Evolutionary conservation across 2,888 invertebrate species (phyloP).

Genomic region (Ennomos quercinarius): DNA sequence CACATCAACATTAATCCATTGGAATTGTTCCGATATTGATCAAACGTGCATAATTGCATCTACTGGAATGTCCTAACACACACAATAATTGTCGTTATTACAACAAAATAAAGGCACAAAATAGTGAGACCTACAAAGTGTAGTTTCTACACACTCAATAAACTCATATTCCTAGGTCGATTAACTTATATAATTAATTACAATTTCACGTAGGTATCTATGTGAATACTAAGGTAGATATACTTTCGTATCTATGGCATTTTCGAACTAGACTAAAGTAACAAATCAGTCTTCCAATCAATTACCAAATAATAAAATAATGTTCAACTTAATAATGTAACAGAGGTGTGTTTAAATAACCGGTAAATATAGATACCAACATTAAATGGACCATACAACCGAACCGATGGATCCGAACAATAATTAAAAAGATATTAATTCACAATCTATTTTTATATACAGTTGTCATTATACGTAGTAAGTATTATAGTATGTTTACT

Average conservation of each 20-base stretch:
- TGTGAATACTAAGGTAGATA: constrained; percentile 65
- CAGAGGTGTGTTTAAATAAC: constrained; percentile 22
- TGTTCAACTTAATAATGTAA: constrained; percentile 48
- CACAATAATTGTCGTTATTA: constrained; percentile 59
- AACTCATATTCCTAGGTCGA: constrained; percentile 52
- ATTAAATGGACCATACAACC: constrained; percentile 20
- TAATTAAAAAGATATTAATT: constrained; percentile 40
- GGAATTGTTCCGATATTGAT: constrained; percentile 41
- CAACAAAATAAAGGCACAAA: constrained; percentile 82
- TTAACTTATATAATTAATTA: constrained; percentile 59
- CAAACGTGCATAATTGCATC: constrained; percentile 68
- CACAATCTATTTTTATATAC: constrained; percentile 38
- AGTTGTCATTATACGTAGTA: constrained; percentile 30
- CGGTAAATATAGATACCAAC: constrained; percentile 30
- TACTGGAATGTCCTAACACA: constrained; percentile 74
- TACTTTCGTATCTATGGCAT: constrained; percentile 81
- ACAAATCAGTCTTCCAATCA: constrained; percentile 84
- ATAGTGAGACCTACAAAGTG: constrained; percentile 70
- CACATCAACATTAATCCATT: constrained; percentile 31
- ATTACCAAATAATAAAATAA: constrained; percentile 77
- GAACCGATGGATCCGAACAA: constrained; percentile 25
- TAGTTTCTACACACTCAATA: constrained; percentile 68
- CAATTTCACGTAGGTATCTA: constrained; percentile 51
- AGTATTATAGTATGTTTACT: constrained; percentile 4
- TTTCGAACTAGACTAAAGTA: constrained; percentile 85